phyloP scores from a whole-genome alignment of 2,888 invertebrate species.

The Aleiodes leptofemur region DNA sequence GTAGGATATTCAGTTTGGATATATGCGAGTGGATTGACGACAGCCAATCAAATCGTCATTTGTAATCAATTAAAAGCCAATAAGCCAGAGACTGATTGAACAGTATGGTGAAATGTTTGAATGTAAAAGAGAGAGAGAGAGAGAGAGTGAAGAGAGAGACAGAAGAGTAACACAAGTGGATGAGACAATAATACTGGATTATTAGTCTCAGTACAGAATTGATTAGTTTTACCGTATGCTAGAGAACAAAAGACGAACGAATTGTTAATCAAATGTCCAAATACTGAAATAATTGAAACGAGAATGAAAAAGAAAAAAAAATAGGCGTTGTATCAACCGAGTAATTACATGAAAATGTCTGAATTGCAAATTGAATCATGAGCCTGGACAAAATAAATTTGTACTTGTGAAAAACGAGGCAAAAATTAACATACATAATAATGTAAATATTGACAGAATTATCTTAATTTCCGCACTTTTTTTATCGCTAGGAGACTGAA shows the following conservation, averaged over 20 bases:
- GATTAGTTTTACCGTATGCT: conserved; percentile 64
- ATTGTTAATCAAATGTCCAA: conserved; percentile 3
- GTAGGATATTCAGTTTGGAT: conserved; percentile 15
- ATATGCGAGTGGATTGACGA: conserved; percentile 13
- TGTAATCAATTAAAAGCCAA: conserved; percentile 75
- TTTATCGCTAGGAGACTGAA: background rate
- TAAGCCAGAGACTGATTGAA: conserved; percentile 72
- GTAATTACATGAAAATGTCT: background rate
- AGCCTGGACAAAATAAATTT: background rate
- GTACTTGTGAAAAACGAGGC: background rate
- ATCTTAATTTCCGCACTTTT: background rate
- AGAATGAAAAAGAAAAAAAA: background rate
- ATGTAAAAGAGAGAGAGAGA: conserved; percentile 29
- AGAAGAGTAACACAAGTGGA: conserved; percentile 47
- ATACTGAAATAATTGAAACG: background rate
- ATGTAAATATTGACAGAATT: background rate
- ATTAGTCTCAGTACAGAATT: conserved; percentile 62
- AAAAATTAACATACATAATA: background rate
- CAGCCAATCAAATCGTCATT: conserved; percentile 72
- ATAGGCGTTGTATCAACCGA: background rate
- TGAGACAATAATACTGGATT: conserved; percentile 71
- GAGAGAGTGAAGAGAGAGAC: background rate
- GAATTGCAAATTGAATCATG: conserved; percentile 13
- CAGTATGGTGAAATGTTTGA: conserved; percentile 50
- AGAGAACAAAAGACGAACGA: conserved; percentile 9